Percentiles rank a stretch among this genome's conserved stretches.
phyloP scores from a whole-genome alignment of 2,113 vertebrate genomes.

The Eidolon helvum region DNA sequence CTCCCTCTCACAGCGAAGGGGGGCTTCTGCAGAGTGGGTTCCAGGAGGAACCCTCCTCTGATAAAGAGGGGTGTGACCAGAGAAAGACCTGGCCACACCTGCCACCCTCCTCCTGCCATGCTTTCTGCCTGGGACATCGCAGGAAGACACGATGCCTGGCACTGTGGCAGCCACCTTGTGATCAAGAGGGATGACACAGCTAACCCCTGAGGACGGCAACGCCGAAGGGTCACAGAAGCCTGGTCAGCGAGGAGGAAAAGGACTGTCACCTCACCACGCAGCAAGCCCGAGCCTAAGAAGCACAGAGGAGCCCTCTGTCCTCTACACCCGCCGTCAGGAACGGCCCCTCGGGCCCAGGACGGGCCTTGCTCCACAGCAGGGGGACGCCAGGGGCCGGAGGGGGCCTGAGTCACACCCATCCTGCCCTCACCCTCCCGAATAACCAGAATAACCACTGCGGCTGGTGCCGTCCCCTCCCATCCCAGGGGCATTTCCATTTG shows the following conservation, averaged over 20 bases:
- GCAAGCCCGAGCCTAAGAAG: no score
- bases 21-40: not conserved
- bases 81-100: not conserved
- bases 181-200: not conserved
- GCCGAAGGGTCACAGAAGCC: not conserved
- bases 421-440: not conserved
- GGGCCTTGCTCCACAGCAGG: not conserved
- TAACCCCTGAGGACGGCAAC: not conserved
- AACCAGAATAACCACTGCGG: not conserved
- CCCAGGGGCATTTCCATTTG: not conserved
- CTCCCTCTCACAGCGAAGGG: not conserved
- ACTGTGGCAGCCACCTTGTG: not conserved
- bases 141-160: not conserved
- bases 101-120: not conserved
- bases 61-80: not conserved
- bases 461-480: no score
- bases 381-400: not conserved
- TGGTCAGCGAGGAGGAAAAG: no score
- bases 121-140: not conserved
- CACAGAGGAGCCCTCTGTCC: no score
- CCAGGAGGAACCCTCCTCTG: not conserved
- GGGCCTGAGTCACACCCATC: no score
- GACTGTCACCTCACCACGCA: no score
- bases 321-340: no score
- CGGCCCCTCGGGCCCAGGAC: no score